phyloP scores from a whole-genome alignment of 2,113 vertebrate species.

The Oophaga pumilio region DNA sequence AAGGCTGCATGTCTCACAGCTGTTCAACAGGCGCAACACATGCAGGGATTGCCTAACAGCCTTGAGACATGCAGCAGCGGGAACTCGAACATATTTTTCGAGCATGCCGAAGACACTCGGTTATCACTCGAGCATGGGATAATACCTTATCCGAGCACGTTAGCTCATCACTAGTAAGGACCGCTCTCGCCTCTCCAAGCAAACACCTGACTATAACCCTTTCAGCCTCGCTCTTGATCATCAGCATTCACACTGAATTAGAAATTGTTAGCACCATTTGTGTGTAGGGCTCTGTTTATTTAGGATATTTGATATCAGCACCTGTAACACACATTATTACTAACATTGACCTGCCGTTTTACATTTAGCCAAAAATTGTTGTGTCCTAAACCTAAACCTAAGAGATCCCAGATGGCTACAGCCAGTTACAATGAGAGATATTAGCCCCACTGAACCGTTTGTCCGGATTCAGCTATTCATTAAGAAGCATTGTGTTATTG shows the following conservation, averaged over 20 bases:
- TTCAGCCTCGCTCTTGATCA: background rate
- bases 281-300: background rate
- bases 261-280: background rate
- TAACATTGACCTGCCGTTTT: background rate
- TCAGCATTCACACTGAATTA: background rate
- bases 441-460: background rate
- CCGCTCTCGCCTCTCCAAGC: background rate
- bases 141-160: no score
- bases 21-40: no score
- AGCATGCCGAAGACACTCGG: no score
- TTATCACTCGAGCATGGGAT: no score
- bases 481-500: slow-evolving; percentile 1
- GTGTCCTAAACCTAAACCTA: background rate
- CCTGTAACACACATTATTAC: background rate
- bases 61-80: no score
- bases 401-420: background rate
- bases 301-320: background rate
- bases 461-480: background rate
- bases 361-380: background rate
- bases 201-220: background rate
- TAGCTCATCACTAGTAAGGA: no score
- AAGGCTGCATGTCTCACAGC: no score
- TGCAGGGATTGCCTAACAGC: no score
- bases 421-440: background rate
- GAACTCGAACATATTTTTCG: no score